Evolutionary conservation across 2,888 invertebrate genomes (phyloP).

Genomic region (Luperina testacea): DNA sequence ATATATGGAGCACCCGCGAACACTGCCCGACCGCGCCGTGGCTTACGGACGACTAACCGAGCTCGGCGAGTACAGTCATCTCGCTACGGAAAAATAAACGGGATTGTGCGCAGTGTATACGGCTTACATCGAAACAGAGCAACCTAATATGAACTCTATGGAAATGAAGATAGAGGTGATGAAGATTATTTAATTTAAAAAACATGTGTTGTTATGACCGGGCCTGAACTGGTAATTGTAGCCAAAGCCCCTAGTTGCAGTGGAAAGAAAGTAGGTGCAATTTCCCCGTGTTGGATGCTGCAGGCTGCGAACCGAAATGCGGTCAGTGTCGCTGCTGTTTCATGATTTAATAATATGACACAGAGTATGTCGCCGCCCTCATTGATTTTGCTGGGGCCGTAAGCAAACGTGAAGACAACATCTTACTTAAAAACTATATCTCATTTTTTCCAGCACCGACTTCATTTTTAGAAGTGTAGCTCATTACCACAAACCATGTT

Average conservation of each 20-base stretch:
- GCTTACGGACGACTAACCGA: constrained; percentile 78
- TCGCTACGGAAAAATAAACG: constrained; percentile 80
- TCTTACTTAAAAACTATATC: constrained; percentile 31
- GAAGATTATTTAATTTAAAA: constrained; percentile 45
- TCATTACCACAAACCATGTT: constrained; percentile 16
- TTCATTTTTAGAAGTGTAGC: constrained; percentile 21
- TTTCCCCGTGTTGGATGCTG: constrained; percentile 84
- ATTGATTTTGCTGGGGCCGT: constrained; percentile 52
- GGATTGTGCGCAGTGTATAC: constrained; percentile 77
- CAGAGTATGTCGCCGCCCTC: constrained; percentile 54
- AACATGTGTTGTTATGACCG: constrained; percentile 72
- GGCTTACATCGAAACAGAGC: constrained; percentile 71
- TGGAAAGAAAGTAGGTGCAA: constrained; percentile 88
- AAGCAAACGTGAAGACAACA: constrained; percentile 34
- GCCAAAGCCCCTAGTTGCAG: constrained; percentile 81
- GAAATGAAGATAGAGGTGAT: constrained; percentile 46
- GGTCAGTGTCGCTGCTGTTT: constrained; percentile 78
- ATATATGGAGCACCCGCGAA: constrained; percentile 56
- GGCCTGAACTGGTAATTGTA: constrained; percentile 68
- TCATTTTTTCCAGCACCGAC: constrained; percentile 1
- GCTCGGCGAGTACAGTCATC: constrained; percentile 68
- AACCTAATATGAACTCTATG: constrained; percentile 70
- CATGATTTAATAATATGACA: constrained; percentile 75
- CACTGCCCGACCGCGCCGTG: constrained; percentile 73
- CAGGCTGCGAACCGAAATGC: constrained; percentile 78